Evolutionary conservation across 1,140 invertebrate species (phyloP).

Genomic region (Penaeus indicus): DNA sequence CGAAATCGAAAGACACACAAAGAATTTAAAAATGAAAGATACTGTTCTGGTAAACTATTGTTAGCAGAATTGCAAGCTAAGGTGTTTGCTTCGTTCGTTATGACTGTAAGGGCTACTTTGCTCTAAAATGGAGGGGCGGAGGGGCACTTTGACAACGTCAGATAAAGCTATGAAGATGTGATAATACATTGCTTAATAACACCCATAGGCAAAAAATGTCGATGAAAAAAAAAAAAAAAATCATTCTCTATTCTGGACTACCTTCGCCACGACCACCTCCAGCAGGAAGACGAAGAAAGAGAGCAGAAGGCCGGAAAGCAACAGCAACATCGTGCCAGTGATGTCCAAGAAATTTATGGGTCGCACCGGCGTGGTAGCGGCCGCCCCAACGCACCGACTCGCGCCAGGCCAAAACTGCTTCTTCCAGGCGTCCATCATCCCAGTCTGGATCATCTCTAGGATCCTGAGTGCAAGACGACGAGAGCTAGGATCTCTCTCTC

Average conservation of each 20-base stretch:
- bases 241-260: neutral
- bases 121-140: too few relatives aligned
- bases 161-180: too few relatives aligned
- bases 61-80: too few relatives aligned
- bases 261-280: slow-evolving; percentile 18
- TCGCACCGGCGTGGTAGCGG: slow-evolving; percentile 20
- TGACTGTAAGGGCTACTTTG: too few relatives aligned
- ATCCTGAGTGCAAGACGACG: slow-evolving; percentile 13
- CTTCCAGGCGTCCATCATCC: slow-evolving; percentile 49
- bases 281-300: neutral
- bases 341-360: slow-evolving; percentile 22
- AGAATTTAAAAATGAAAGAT: too few relatives aligned
- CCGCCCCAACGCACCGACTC: slow-evolving; percentile 34
- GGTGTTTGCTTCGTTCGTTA: too few relatives aligned
- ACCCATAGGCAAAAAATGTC: too few relatives aligned
- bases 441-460: slow-evolving; percentile 42
- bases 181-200: too few relatives aligned
- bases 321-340: slow-evolving; percentile 5
- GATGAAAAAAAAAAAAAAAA: too few relatives aligned
- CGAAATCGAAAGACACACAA: too few relatives aligned
- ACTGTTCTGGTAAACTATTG: too few relatives aligned
- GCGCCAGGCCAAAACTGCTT: slow-evolving; percentile 41
- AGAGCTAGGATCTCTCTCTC: neutral
- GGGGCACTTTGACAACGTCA: too few relatives aligned
- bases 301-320: neutral